Evolutionary conservation across 2,113 vertebrate genomes (phyloP), one percentile per base, ranked within the genome.

Genomic region (Spilogale gracilis): DNA sequence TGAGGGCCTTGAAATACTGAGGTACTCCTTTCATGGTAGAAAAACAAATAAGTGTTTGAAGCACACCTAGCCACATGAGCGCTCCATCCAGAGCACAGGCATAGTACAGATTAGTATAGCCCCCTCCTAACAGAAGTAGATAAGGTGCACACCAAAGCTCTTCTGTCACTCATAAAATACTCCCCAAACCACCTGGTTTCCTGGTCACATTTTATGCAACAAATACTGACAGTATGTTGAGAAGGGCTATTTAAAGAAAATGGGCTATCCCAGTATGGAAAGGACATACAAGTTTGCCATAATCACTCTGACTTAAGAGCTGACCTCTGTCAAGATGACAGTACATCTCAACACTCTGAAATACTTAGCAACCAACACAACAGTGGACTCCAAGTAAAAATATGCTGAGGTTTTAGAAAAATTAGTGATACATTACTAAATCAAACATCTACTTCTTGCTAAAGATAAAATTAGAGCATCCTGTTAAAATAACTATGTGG

Each of bases 231-330:
- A 20, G 74, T 58, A 32, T 74, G 43, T 56, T 92, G 27, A 92
- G 71, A 89, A 93, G 20, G 14, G 18, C 50, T 93, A 65, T 27
- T 78, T 82, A 84, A 95, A 92, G 60, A 58, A 58, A 81, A 78
- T 7, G 8, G 20, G 58, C 8, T 82, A 13, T 32, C 13, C 20
- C 48, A 20, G 5, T 87, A 58, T 90, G 52, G 27, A 80, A 96
- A 85, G 23, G 88, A 89, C 9, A 65, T 20, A 14, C 21, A 9
- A 6, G 9, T 79, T 11, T 61, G 58, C 52, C 87, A 61, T 20
- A 43, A 92, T 52, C 78, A 61, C 9, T 82, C 60, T 89, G 45
- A 85, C 54, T 81, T 73, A 67, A 58, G 25, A 91, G n/a, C 18
- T 50, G 80, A 45, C 23, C 50, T 76, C 11, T 56, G 16, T 54